Conservation (phyloP, 1,140 invertebrate genomes). For the Drosophila nigrodunni region DNA sequence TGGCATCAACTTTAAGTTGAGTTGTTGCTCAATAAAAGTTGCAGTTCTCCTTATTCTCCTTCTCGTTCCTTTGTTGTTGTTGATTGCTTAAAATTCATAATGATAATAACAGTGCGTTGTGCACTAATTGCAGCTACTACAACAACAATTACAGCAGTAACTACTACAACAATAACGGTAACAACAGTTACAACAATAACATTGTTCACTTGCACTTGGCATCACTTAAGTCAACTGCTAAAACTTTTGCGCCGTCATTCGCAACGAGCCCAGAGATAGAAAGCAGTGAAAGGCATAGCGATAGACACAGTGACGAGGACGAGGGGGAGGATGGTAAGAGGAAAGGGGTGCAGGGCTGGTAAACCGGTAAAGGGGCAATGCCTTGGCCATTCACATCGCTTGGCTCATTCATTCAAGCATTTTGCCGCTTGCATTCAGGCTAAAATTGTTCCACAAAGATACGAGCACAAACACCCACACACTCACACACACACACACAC, state of each 20-base stretch:
- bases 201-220: slow-evolving; percentile 70
- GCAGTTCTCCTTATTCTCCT: slow-evolving; percentile 2
- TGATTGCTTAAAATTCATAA: slow-evolving; percentile 81
- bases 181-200: slow-evolving; percentile 40
- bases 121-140: slow-evolving; percentile 72
- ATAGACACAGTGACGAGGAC: not conserved
- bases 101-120: slow-evolving; percentile 78
- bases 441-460: slow-evolving; percentile 78
- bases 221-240: slow-evolving; percentile 58
- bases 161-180: not conserved
- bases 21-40: slow-evolving; percentile 65
- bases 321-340: not conserved
- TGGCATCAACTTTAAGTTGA: slow-evolving; percentile 64
- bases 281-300: slow-evolving; percentile 18
- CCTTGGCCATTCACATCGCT: slow-evolving; percentile 49
- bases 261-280: slow-evolving; percentile 46
- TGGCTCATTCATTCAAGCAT: slow-evolving; percentile 73
- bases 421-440: slow-evolving; percentile 75
- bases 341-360: not conserved
- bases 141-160: slow-evolving; percentile 21
- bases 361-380: not conserved
- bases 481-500: slow-evolving; percentile 10
- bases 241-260: slow-evolving; percentile 46
- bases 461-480: slow-evolving; percentile 56
- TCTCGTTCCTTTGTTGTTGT: slow-evolving; percentile 28